phyloP scores from a whole-genome alignment of 2,888 invertebrate species.

The Macrosoma leucophasiata region DNA sequence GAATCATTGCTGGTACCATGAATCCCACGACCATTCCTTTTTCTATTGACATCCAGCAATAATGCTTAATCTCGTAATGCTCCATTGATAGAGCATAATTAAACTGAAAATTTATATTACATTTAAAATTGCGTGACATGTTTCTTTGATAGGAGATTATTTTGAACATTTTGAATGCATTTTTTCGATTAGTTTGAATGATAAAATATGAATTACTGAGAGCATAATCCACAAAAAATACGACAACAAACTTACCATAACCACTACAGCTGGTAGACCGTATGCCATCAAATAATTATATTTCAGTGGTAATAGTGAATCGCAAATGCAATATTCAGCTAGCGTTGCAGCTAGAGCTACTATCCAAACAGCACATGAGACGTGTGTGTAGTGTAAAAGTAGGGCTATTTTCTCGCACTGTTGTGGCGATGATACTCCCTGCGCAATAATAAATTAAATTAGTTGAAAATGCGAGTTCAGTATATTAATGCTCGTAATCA shows the following conservation, averaged over 20 bases:
- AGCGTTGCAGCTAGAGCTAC: conserved; percentile 75
- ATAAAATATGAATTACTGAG: too few species aligned
- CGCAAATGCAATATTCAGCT: conserved; percentile 75
- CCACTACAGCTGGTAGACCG: conserved; percentile 77
- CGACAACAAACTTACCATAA: conserved; percentile 79
- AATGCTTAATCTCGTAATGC: conserved; percentile 82
- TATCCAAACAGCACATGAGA: conserved; percentile 82
- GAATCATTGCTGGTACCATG: conserved; percentile 81
- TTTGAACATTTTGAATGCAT: too few species aligned
- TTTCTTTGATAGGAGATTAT: too few species aligned
- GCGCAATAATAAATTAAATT: too few species aligned
- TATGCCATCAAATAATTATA: conserved; percentile 78
- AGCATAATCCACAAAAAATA: too few species aligned
- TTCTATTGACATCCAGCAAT: conserved; percentile 86
- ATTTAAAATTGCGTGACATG: too few species aligned
- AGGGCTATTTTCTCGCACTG: conserved; percentile 81
- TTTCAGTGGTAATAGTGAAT: conserved; percentile 72
- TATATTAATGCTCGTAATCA: too few species aligned
- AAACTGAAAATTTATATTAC: conserved; percentile 63
- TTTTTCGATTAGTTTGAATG: too few species aligned
- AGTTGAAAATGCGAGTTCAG: too few species aligned
- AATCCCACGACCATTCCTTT: conserved; percentile 85
- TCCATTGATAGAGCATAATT: conserved; percentile 81
- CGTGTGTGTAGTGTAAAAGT: conserved; percentile 81
- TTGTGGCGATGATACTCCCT: conserved; percentile 78